A percentile compares a stretch with the other conserved stretches of the same genome.
phyloP scores from a whole-genome alignment of 1,140 invertebrate species.

The Batillaria attramentaria region DNA sequence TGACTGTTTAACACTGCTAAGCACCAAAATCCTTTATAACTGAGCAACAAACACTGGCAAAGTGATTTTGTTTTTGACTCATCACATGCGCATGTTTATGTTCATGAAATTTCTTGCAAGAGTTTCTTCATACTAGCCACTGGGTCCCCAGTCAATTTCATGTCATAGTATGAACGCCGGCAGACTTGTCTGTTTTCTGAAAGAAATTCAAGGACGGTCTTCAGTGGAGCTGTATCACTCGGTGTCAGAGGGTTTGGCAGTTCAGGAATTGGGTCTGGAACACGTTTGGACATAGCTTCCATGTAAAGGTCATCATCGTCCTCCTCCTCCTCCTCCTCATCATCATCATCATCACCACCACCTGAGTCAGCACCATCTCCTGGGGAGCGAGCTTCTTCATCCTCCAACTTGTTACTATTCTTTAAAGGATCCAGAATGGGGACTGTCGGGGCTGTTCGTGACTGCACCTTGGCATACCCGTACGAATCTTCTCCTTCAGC shows the following conservation, averaged over 20 bases:
- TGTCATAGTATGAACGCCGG: not conserved
- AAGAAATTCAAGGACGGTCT: conserved; percentile 1
- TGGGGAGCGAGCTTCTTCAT: not conserved
- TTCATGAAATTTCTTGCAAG: not conserved
- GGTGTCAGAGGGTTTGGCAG: not conserved
- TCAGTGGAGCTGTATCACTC: not conserved
- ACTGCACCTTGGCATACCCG: no score
- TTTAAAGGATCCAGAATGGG: not conserved
- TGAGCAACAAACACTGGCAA: not conserved
- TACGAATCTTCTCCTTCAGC: no score
- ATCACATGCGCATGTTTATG: not conserved
- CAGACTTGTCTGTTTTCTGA: not conserved
- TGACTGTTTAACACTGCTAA: no score
- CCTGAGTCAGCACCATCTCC: conserved; percentile 1
- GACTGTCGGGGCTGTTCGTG: no score
- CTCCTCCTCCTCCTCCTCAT: not conserved
- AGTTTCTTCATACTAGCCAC: conserved; percentile 6
- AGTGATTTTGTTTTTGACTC: not conserved
- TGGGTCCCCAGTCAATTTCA: not conserved
- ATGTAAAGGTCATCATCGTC: not conserved
- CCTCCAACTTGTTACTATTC: not conserved
- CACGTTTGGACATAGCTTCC: not conserved
- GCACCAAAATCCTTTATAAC: no score
- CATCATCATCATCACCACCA: not conserved
- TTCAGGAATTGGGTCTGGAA: not conserved